Evolutionary conservation across 2,113 vertebrate genomes (phyloP).

Genomic region (Festucalex cinctus): DNA sequence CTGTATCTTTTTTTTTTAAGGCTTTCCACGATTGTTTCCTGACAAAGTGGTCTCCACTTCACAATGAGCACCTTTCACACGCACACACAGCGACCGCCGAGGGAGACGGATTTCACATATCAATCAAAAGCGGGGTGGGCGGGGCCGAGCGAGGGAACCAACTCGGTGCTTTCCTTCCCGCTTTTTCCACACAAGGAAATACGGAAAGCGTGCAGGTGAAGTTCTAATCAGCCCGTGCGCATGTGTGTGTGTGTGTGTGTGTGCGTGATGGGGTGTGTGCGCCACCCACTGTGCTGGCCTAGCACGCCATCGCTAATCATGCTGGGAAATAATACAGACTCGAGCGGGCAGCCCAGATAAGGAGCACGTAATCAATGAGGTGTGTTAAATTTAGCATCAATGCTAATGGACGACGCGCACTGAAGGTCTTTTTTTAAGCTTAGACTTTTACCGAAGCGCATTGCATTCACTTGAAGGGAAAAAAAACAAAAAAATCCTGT

Average conservation of each 20-base stretch:
- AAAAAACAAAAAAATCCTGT: too few relatives aligned
- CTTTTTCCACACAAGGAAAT: conserved; percentile 3
- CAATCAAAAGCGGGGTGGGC: conserved; percentile 73
- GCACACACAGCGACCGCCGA: conserved; percentile 70
- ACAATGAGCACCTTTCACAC: conserved; percentile 82
- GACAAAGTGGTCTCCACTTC: conserved; percentile 75
- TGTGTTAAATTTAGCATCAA: conserved; percentile 68
- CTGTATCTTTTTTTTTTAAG: conserved; percentile 73
- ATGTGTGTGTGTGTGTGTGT: conserved; percentile 28
- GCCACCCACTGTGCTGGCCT: conserved; percentile 53
- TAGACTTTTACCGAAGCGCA: too few relatives aligned
- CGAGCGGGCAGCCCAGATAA: conserved; percentile 60
- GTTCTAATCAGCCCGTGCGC: conserved; percentile 41
- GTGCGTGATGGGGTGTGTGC: conserved; percentile 7
- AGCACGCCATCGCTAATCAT: conserved; percentile 64
- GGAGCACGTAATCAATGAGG: conserved; percentile 57
- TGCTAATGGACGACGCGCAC: conserved; percentile 64
- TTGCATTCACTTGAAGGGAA: too few relatives aligned
- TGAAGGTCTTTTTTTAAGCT: conserved; percentile 71
- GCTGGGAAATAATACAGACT: conserved; percentile 69
- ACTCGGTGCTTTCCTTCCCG: conserved; percentile 57
- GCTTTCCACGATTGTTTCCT: conserved; percentile 78
- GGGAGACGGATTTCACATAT: conserved; percentile 82
- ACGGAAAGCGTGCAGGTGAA: conserved; percentile 16
- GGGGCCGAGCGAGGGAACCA: conserved; percentile 51